phyloP scores from a whole-genome alignment of 2,113 vertebrate genomes.

The Hippolais icterina region DNA sequence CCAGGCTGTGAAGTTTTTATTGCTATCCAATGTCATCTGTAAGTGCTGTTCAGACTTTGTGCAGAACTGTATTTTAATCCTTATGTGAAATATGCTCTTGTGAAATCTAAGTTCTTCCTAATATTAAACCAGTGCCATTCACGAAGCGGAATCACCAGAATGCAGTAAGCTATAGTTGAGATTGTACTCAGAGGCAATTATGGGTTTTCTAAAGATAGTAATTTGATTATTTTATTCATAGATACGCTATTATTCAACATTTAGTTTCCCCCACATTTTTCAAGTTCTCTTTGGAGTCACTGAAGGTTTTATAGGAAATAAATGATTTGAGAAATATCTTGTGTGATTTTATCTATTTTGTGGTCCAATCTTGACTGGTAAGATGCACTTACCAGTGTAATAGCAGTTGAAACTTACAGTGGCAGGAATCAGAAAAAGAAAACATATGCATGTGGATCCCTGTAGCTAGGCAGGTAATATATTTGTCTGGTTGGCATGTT shows the following conservation, averaged over 20 bases:
- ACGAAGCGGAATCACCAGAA: background rate
- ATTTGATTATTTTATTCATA: background rate
- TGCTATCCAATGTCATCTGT: background rate
- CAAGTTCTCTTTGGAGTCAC: background rate
- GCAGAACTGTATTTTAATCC: background rate
- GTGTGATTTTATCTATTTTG: background rate
- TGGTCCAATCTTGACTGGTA: background rate
- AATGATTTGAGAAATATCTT: background rate
- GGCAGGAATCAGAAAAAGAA: background rate
- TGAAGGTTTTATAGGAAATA: background rate
- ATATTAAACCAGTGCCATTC: background rate
- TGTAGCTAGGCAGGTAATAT: background rate
- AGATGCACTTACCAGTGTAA: background rate
- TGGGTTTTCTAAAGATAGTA: background rate
- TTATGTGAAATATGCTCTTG: background rate
- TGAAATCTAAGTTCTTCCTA: background rate
- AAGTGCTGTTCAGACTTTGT: background rate
- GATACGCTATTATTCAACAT: background rate
- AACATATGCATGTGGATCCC: background rate
- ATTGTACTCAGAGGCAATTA: background rate
- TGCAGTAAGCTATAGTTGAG: background rate
- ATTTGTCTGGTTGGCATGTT: background rate
- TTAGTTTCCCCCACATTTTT: background rate
- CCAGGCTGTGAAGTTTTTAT: background rate
- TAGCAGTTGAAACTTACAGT: background rate